A percentile compares a stretch with the other conserved stretches of the same genome.
These are phyloP conservation scores for Semnornis frantzii DNA, from an alignment of 2,113 vertebrate species.

Conservation along the genomic window DNA sequence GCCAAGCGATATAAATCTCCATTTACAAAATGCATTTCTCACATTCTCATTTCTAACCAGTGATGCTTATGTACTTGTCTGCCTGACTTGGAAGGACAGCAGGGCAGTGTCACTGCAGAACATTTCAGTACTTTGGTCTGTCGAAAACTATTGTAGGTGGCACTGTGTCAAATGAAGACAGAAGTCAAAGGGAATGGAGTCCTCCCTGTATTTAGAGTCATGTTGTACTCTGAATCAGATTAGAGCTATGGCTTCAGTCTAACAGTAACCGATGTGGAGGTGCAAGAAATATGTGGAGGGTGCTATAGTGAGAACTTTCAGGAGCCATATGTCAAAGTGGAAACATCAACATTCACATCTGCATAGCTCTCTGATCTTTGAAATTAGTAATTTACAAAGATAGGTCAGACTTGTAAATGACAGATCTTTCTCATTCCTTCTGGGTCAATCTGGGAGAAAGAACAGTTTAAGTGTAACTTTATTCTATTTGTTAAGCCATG, in stretches of 20 bases:
- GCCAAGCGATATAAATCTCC: background rate
- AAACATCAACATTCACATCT: constrained; percentile 39
- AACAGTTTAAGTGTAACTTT: background rate
- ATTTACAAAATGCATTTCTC: background rate
- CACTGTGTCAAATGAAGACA: background rate
- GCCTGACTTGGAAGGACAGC: background rate
- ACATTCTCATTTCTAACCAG: background rate
- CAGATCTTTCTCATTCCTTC: constrained; percentile 27
- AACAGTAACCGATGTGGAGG: background rate
- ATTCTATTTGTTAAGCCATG: constrained; percentile 56
- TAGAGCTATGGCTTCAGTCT: background rate
- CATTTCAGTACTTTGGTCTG: background rate
- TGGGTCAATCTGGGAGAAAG: constrained; percentile 28
- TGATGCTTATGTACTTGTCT: background rate
- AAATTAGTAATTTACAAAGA: constrained; percentile 52
- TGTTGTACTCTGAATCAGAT: background rate
- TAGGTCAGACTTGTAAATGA: constrained; percentile 5
- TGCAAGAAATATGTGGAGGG: background rate
- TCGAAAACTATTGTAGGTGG: constrained; percentile 10
- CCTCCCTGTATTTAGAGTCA: background rate
- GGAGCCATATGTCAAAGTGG: background rate
- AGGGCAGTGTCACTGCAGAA: background rate
- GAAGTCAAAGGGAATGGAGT: background rate
- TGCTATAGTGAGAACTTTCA: background rate
- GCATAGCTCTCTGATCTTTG: constrained; percentile 28